A percentile compares a stretch with the other conserved stretches of the same genome.
Conservation (phyloP, 2,797 vertebrate genomes). For the Cyclopterus lumpus region DNA sequence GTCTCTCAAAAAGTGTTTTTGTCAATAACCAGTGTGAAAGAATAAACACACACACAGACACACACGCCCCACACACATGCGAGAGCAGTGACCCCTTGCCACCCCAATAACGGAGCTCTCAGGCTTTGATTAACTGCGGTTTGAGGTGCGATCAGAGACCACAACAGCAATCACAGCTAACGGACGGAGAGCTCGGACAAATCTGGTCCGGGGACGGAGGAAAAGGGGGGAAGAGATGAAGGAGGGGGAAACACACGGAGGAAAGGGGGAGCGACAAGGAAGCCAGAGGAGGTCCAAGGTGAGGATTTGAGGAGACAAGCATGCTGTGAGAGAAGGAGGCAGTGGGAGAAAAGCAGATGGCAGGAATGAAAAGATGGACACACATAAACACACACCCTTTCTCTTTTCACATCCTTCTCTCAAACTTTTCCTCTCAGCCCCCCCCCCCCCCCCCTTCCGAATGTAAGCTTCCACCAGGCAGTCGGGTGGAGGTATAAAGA, state of each 20-base stretch:
- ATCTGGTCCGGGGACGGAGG: neutral
- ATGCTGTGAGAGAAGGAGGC: no score
- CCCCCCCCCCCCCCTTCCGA: neutral
- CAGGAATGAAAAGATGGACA: conserved; percentile 6
- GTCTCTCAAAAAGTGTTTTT: conserved; percentile 37
- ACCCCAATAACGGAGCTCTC: conserved; percentile 67
- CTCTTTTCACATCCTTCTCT: conserved; percentile 11
- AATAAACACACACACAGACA: conserved; percentile 38
- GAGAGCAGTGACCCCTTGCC: conserved; percentile 49
- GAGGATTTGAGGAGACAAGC: neutral
- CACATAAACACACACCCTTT: conserved; percentile 21
- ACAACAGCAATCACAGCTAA: conserved; percentile 59
- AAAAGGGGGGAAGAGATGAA: neutral
- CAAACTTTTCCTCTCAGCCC: conserved; percentile 20
- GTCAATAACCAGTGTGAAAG: conserved; percentile 41
- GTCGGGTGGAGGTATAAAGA: conserved; percentile 58
- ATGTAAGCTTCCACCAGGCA: conserved; percentile 42
- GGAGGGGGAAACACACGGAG: no score
- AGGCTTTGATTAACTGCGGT: conserved; percentile 77
- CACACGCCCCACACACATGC: conserved; percentile 19
- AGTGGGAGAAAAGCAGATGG: conserved; percentile 3
- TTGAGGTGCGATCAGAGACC: conserved; percentile 66
- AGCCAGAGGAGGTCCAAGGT: neutral
- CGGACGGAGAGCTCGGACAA: conserved; percentile 42
- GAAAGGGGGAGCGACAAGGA: neutral